Evolutionary conservation across 2,797 vertebrate genomes (phyloP).

Genomic region (Gadopsis marmoratus): DNA sequence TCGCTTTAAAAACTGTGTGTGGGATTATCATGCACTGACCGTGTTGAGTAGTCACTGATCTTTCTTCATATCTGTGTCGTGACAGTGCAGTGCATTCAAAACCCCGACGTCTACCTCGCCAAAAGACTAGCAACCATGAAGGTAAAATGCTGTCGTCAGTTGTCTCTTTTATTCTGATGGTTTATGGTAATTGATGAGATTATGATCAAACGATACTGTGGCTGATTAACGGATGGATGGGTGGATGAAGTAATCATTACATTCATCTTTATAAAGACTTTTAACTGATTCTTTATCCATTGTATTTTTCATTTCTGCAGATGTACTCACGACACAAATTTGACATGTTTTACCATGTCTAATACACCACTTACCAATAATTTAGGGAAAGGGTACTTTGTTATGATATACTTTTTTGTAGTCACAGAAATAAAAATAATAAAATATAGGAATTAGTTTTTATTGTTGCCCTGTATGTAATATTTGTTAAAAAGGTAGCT

Average conservation of each 20-base stretch:
- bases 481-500: background rate
- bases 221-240: background rate
- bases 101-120: slow-evolving; percentile 72
- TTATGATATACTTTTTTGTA: background rate
- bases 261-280: background rate
- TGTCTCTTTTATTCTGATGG: background rate
- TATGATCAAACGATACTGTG: background rate
- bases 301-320: background rate
- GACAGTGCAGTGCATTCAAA: slow-evolving; percentile 77
- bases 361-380: background rate
- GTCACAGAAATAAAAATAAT: background rate
- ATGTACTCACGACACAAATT: background rate
- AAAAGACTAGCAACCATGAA: slow-evolving; percentile 73
- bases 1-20: background rate
- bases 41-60: background rate
- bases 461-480: background rate
- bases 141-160: slow-evolving; percentile 53
- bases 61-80: slow-evolving; percentile 12
- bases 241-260: background rate
- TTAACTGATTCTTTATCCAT: background rate
- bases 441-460: background rate
- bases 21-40: background rate
- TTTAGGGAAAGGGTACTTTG: background rate
- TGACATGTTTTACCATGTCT: background rate
- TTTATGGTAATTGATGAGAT: background rate